Conservation (phyloP, 2,113 vertebrate species). For the Carlito syrichta region DNA sequence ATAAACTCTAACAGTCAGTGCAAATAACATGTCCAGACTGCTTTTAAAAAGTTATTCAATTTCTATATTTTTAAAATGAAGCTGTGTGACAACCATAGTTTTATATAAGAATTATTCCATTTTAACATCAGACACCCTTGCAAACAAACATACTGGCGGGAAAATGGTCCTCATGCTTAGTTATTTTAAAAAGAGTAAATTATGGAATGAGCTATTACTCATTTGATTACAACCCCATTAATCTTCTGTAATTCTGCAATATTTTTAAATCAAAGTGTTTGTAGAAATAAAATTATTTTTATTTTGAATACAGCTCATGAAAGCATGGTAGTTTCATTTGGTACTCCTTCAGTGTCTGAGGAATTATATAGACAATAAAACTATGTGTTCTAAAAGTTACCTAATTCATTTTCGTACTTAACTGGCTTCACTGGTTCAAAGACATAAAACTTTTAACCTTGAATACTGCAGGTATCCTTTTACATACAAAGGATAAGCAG, state of each 20-base stretch:
- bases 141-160: background rate
- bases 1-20: background rate
- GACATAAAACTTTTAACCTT: background rate
- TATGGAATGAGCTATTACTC: background rate
- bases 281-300: conserved; percentile 8
- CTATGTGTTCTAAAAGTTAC: background rate
- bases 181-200: conserved; percentile 34
- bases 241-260: background rate
- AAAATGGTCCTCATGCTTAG: background rate
- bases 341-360: background rate
- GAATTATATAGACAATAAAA: background rate
- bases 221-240: background rate
- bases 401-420: background rate
- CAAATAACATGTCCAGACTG: background rate
- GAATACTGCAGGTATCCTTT: background rate
- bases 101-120: background rate
- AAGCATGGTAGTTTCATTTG: background rate
- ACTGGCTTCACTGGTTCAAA: background rate
- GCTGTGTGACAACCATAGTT: background rate
- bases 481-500: background rate
- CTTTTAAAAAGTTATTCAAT: background rate
- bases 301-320: background rate
- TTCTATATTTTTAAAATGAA: background rate
- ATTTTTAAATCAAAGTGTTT: conserved; percentile 36
- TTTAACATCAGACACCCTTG: conserved; percentile 1